Percentiles rank a stretch among this genome's conserved stretches.
These are phyloP conservation scores for Sebastes minor DNA, from an alignment of 2,797 vertebrate species.

Conservation along the genomic window DNA sequence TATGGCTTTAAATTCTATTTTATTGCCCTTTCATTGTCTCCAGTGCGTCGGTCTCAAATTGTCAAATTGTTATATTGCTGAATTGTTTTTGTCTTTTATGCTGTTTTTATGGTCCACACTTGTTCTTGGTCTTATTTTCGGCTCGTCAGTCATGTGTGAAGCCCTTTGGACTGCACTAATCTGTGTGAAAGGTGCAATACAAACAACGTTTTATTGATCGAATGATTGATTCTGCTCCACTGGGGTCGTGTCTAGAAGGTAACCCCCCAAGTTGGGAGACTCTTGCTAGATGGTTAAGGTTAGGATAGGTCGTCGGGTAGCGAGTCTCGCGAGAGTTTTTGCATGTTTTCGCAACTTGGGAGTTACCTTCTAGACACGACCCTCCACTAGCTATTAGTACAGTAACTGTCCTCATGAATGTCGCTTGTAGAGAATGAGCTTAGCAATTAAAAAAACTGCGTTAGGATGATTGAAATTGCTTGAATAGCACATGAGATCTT, in stretches of 20 bases:
- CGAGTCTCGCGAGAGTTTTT: too few species aligned
- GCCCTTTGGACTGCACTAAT: not conserved
- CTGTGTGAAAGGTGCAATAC: not conserved
- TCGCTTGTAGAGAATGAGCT: not conserved
- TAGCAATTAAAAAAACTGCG: not conserved
- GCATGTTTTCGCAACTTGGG: too few species aligned
- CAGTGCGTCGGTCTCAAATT: not conserved
- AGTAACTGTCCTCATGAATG: constrained; percentile 1
- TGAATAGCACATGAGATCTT: not conserved
- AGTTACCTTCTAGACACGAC: not conserved
- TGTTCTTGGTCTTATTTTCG: too few species aligned
- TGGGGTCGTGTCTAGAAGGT: not conserved
- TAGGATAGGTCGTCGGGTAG: too few species aligned
- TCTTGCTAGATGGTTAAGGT: too few species aligned
- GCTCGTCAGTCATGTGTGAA: not conserved
- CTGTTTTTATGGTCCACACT: not conserved
- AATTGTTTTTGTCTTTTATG: not conserved
- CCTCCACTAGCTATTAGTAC: not conserved
- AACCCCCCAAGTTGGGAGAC: not conserved
- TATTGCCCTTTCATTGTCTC: not conserved
- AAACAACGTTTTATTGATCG: not conserved
- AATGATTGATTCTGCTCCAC: not conserved
- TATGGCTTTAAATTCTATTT: not conserved
- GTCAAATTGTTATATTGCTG: not conserved
- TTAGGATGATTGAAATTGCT: not conserved